phyloP scores from a whole-genome alignment of 2,797 vertebrate species.

The Lithobates pipiens region DNA sequence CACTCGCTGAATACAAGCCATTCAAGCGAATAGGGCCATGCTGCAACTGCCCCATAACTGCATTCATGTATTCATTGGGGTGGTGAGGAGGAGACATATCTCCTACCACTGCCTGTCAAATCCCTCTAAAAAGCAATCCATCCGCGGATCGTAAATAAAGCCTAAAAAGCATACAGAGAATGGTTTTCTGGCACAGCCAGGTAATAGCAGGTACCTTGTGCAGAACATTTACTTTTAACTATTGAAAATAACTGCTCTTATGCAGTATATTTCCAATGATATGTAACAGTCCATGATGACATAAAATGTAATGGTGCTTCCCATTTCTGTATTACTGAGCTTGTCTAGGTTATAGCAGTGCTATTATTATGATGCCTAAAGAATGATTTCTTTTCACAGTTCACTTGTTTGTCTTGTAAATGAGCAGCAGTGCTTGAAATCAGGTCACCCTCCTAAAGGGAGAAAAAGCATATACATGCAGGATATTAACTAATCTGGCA shows the following conservation, averaged over 20 bases:
- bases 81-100: too few species aligned
- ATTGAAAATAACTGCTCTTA: neutral
- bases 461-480: slow-evolving; percentile 23
- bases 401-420: slow-evolving; percentile 54
- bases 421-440: slow-evolving; percentile 50
- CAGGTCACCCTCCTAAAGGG: slow-evolving; percentile 43
- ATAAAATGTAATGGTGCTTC: slow-evolving; percentile 34
- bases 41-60: too few species aligned
- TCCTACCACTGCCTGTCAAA: too few species aligned
- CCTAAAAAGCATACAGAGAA: neutral
- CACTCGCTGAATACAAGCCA: too few species aligned
- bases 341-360: slow-evolving; percentile 29
- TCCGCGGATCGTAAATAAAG: too few species aligned
- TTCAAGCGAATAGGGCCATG: too few species aligned
- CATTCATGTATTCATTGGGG: too few species aligned
- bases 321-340: slow-evolving; percentile 24
- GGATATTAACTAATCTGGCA: slow-evolving; percentile 19
- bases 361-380: slow-evolving; percentile 44
- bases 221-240: neutral
- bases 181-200: neutral
- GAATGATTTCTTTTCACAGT: slow-evolving; percentile 45
- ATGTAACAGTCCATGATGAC: slow-evolving; percentile 21
- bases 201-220: neutral
- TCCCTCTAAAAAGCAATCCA: too few species aligned
- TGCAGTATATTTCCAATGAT: slow-evolving; percentile 18